phyloP scores from a whole-genome alignment of 23 tunicate species.

The Halocynthia roretzi region DNA sequence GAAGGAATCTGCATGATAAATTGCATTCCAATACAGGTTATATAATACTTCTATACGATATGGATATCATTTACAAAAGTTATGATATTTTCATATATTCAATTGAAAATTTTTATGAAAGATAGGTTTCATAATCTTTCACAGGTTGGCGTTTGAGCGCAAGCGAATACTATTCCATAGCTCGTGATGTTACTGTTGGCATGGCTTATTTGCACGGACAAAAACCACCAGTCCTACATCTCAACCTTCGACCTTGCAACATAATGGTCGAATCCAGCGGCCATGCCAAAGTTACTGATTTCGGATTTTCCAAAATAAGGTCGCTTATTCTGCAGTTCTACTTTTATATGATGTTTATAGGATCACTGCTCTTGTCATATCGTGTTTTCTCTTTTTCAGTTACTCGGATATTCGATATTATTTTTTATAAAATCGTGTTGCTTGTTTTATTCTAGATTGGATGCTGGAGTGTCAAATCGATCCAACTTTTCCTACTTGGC shows the following conservation, averaged over 20 bases:
- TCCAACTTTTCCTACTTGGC: slow-evolving; percentile 63
- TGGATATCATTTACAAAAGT: too few relatives aligned
- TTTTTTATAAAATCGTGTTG: background rate
- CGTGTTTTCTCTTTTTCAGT: background rate
- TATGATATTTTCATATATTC: too few relatives aligned
- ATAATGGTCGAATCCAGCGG: slow-evolving; percentile 46
- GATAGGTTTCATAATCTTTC: background rate
- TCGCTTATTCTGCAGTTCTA: background rate
- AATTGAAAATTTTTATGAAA: too few relatives aligned
- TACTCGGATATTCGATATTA: background rate
- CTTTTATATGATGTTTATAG: background rate
- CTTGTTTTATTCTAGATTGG: slow-evolving; percentile 12
- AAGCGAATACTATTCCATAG: slow-evolving; percentile 29
- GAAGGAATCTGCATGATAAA: slow-evolving; percentile 34
- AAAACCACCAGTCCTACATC: slow-evolving; percentile 87
- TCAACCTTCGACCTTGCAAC: slow-evolving; percentile 76
- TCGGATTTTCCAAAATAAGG: slow-evolving; percentile 92
- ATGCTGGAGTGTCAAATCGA: slow-evolving; percentile 21
- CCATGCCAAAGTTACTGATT: slow-evolving; percentile 76
- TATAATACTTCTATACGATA: too few relatives aligned
- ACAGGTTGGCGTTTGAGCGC: slow-evolving; percentile 39
- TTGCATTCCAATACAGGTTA: slow-evolving; percentile 19
- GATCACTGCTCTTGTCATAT: background rate
- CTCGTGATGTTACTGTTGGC: slow-evolving; percentile 56
- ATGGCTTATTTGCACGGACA: slow-evolving; percentile 80